Evolutionary conservation across 2,888 invertebrate species (phyloP), one percentile per base, ranked within the genome.

Genomic region (Brachyptera putata): DNA sequence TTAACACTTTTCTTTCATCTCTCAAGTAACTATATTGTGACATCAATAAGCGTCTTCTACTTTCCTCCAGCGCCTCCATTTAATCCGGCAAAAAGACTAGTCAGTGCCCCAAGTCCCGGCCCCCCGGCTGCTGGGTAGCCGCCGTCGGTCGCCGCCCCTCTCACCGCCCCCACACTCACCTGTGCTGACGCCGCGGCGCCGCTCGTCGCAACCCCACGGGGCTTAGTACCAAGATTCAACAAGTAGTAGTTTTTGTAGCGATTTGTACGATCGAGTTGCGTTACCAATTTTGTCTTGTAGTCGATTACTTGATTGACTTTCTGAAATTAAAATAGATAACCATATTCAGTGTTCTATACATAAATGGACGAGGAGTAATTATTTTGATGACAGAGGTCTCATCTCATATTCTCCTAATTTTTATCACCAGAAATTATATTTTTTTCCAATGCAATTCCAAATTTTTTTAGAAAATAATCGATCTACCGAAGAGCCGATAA

Each of bases 281-380:
- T 79, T 62, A 91, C 79, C 68, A 85, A 81, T 30, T 82, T 80
- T 37, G 89, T 90, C 76, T 90, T 90, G 56, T 88, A 83, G 70
- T 91, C 90, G 75, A 91, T 80, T 75, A 89, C 81, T 65, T 85
- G 84, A 77, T 90, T 89, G 78, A 90, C 81, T 86, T 90, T 90
- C 90, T 90, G 80, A 65, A 81, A 70, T 63, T 56, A 56, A 60
- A 58, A 57, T 13, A 21, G 3, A 4, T 16, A 37, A 5, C 3
- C 3, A 14, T 37, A n/a, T n/a, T n/a, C n/a, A n/a, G n/a, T n/a
- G n/a, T n/a, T n/a, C n/a, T n/a, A n/a, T n/a, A n/a, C n/a, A n/a
- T n/a, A n/a, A n/a, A n/a, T n/a, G n/a, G n/a, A n/a, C n/a, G n/a
- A n/a, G n/a, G n/a, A n/a, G n/a, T n/a, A n/a, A n/a, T n/a, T n/a